Evolutionary conservation across 2,888 invertebrate genomes (phyloP).

Genomic region (Hipparchia sbordonii): DNA sequence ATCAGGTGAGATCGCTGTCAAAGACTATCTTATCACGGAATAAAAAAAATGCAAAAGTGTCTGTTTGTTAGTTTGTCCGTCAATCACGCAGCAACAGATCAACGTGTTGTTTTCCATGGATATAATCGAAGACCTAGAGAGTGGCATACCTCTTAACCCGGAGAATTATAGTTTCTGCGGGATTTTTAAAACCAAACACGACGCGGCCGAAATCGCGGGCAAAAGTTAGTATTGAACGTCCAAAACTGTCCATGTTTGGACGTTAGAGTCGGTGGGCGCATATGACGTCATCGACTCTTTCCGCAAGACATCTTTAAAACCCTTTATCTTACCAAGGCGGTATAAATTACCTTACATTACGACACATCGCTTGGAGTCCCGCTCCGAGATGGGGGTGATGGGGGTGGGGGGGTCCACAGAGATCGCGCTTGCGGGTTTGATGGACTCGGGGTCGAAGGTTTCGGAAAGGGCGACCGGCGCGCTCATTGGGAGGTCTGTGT

Average conservation of each 20-base stretch:
- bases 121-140: too few species aligned
- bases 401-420: constrained; percentile 17
- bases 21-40: too few species aligned
- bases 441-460: constrained; percentile 63
- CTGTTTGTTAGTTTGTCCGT: too few species aligned
- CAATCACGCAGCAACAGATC: too few species aligned
- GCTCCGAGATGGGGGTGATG: constrained; percentile 10
- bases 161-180: too few species aligned
- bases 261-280: not conserved
- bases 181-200: too few species aligned
- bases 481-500: constrained; percentile 69
- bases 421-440: constrained; percentile 49
- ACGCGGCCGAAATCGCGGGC: too few species aligned
- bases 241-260: not conserved
- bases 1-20: too few species aligned
- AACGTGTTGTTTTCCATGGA: too few species aligned
- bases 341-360: constrained; percentile 52
- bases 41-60: too few species aligned
- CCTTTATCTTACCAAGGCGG: constrained; percentile 6
- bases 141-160: too few species aligned
- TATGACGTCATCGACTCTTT: not conserved
- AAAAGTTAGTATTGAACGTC: too few species aligned
- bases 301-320: constrained; percentile 1
- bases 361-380: constrained; percentile 53
- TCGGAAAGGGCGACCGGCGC: constrained; percentile 58